These are phyloP conservation scores for Arothron firmamentum DNA, from an alignment of 2,113 vertebrate genomes.

Conservation along the genomic window DNA sequence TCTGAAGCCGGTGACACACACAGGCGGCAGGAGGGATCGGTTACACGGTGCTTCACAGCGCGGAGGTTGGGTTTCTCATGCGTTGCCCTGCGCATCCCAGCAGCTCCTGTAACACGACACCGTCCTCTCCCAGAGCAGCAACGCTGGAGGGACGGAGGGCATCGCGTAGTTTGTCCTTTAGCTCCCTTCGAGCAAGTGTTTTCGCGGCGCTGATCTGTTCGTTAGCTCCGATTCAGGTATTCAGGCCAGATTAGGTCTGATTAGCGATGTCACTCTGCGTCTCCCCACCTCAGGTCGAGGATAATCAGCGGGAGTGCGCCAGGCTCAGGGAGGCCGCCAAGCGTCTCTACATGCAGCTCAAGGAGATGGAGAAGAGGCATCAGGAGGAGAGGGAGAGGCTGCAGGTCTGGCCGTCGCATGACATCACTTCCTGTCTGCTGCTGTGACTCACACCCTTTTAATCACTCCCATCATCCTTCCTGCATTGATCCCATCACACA, in stretches of 20 bases:
- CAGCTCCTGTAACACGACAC: slow-evolving; percentile 38
- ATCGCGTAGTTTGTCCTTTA: slow-evolving; percentile 1
- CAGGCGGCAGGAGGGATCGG: background rate
- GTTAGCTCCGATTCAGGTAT: slow-evolving; percentile 12
- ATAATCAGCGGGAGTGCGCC: slow-evolving; percentile 65
- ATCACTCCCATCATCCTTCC: slow-evolving; percentile 25
- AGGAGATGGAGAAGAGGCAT: slow-evolving; percentile 78
- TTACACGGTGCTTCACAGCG: slow-evolving; percentile 9
- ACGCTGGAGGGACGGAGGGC: background rate
- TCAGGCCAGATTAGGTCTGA: slow-evolving; percentile 32
- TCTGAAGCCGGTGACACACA: background rate
- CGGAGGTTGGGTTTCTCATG: slow-evolving; percentile 29
- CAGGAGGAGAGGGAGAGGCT: slow-evolving; percentile 76
- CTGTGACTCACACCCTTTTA: slow-evolving; percentile 44
- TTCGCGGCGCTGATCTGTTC: background rate
- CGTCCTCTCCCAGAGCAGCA: slow-evolving; percentile 13
- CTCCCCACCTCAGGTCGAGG: slow-evolving; percentile 42
- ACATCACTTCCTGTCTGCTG: slow-evolving; percentile 24
- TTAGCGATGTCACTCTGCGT: slow-evolving; percentile 19
- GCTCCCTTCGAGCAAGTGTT: slow-evolving; percentile 8
- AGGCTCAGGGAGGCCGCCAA: slow-evolving; percentile 71
- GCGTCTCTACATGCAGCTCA: slow-evolving; percentile 75
- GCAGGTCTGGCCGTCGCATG: slow-evolving; percentile 72
- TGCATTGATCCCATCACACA: slow-evolving; percentile 1
- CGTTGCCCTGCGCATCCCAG: slow-evolving; percentile 18